These are phyloP conservation scores for Taphrorychus bicolor DNA, from an alignment of 2,888 invertebrate genomes.

Conservation along the genomic window DNA sequence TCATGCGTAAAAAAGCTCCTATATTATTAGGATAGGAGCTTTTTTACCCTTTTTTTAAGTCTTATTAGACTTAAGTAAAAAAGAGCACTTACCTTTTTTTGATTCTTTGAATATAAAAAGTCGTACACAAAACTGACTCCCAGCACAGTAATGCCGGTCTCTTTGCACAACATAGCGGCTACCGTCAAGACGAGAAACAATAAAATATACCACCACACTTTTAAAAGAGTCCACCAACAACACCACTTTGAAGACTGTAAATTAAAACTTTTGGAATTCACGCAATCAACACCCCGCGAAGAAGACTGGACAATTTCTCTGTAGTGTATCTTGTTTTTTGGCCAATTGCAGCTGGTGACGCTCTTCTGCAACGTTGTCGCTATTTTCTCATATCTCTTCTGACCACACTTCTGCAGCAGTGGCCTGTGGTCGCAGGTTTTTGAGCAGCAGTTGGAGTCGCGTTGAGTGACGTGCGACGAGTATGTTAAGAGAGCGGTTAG, in stretches of 20 bases:
- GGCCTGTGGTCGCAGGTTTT: constrained; percentile 44
- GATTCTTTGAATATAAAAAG: constrained; percentile 65
- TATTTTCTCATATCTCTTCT: constrained; percentile 55
- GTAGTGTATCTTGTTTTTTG: constrained; percentile 43
- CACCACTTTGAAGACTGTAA: constrained; percentile 43
- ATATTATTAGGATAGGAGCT: no score
- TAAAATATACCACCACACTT: constrained; percentile 68
- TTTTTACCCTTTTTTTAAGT: no score
- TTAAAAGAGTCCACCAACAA: constrained; percentile 54
- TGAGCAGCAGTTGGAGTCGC: constrained; percentile 61
- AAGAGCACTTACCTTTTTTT: constrained; percentile 25
- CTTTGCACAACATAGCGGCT: constrained; percentile 91
- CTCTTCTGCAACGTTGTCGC: constrained; percentile 54
- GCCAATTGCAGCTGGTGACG: constrained; percentile 56
- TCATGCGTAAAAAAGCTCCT: no score
- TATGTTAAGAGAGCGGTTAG: constrained; percentile 87
- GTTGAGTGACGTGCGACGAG: constrained; percentile 75
- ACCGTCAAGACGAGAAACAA: constrained; percentile 66
- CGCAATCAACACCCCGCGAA: background rate
- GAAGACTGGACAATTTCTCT: background rate
- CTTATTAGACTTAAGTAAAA: no score
- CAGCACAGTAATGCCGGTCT: constrained; percentile 92
- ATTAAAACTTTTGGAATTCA: background rate
- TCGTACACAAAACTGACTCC: constrained; percentile 91
- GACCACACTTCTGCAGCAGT: constrained; percentile 43